These are phyloP conservation scores for Ibidorhyncha struthersii DNA, from an alignment of 2,113 vertebrate species.

Conservation along the genomic window DNA sequence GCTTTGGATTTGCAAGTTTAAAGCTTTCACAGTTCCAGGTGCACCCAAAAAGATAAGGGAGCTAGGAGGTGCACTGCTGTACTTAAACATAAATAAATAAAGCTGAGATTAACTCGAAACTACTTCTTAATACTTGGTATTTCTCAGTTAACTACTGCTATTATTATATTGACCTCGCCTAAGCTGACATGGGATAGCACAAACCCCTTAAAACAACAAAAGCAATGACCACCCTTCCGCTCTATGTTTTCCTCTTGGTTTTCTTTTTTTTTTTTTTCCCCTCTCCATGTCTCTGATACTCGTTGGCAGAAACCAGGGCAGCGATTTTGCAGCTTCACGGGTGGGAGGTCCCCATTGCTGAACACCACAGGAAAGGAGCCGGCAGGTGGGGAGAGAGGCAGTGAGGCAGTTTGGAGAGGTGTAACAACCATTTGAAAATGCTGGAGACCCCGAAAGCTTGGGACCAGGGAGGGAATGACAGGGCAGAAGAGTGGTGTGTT, in stretches of 20 bases:
- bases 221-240: background rate
- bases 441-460: fast-evolving
- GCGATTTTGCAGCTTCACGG: background rate
- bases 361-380: background rate
- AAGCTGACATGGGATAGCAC: background rate
- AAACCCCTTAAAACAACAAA: background rate
- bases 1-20: constrained; percentile 77
- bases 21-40: constrained; percentile 74
- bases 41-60: constrained; percentile 76
- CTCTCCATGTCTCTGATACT: background rate
- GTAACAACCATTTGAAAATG: background rate
- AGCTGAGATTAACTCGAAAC: constrained; percentile 39
- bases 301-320: background rate
- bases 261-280: background rate
- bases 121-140: background rate
- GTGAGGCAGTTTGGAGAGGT: background rate
- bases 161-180: background rate
- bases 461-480: background rate
- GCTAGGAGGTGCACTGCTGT: constrained; percentile 18
- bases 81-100: constrained; percentile 14
- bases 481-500: background rate
- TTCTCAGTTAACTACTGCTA: background rate
- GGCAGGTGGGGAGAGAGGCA: fast-evolving
- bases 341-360: background rate
- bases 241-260: background rate